Evolutionary conservation across 2,113 vertebrate genomes (phyloP), one percentile per base, ranked within the genome.

Genomic region (Ovibos moschatus): DNA sequence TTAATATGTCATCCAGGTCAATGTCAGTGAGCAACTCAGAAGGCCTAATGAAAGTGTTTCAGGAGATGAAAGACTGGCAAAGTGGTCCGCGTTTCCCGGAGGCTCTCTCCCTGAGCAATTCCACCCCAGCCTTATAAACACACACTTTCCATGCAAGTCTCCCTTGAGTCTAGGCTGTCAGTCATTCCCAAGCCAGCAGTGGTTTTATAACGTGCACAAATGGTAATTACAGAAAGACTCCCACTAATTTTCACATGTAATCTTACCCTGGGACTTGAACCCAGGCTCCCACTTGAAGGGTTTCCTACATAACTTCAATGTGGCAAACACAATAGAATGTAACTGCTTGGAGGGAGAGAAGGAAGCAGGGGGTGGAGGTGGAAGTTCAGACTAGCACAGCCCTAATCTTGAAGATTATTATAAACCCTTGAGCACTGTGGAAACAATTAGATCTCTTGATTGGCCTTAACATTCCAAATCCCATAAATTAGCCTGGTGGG

Each of bases 371-470:
- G 79, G 21, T 89, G 36, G 67, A 94, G 60, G 71, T 62, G 8
- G 92, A 88, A 47, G 60, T 93, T 81, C 86, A 89, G 30, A 85
- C 84, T 62, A 82, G 79, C 50, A 78, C 43, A 96, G 60, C 79
- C 83, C 79, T 60, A 83, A 92, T 91, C 82, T 79, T 91, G 79
- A 95, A 95, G 95, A 95, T 81, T 95, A 92, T 93, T 84, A 71
- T 90, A 97, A 94, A 98, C 86, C 95, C 89, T 82, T 96, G 94
- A 93, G 78, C 91, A 82, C 28, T 53, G 78, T 94, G 92, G 94
- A 97, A 96, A 95, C 95, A 96, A 94, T 97, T 89, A 95, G 97
- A 93, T 95, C 93, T 81, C 64, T 95, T 97, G 95, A 98, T 97
- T 92, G 79, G 79, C 89, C 93, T 96, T 93, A 96, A 76, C 78